Evolutionary conservation across 2,797 vertebrate species (phyloP), one percentile per base, ranked within the genome.

Genomic region (Pipistrellus pygmaeus): DNA sequence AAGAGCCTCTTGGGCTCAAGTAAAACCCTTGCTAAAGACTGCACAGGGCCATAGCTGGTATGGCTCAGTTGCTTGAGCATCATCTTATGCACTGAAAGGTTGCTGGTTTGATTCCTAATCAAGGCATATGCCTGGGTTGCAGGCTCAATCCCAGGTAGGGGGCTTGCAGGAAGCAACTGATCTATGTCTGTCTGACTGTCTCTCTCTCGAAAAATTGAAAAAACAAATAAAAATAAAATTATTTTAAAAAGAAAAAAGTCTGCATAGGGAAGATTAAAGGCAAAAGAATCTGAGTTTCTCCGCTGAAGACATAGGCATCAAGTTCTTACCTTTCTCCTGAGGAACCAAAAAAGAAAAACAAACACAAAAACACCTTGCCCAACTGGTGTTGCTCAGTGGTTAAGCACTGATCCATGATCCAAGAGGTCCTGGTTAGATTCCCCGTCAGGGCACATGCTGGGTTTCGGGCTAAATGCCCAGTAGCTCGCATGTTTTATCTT

Each of bases 11-110:
- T 55, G 55, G 46, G 14, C 55, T 93, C 35, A 75, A 64, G 35
- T 80, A 41, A 96, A 87, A 92, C 6, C 21, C 62, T n/a, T n/a
- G 18, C 51, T 53, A 57, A 57, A 94, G 51, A 38, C 44, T 90
- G 25, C 60, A n/a, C 14, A 66, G n/a, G 30, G 30, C 62, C 30
- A 30, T 2, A n/a, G 14, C 30, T 27, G 7, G 62, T 64, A n/a
- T 64, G 27, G 62, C 62, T 60, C 57, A 57, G 55, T 30, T 62
- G 60, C 27, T 30, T 62, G 60, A 30, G 27, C 27, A 62, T 14
- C 27, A 64, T 30, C 60, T 27, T 2, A 6, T 30, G 27, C 60
- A 30, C 27, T 64, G 57, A 62, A 62, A 62, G 60, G 60, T 62
- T 62, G 62, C 13, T 30, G 30, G 62, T 64, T 64, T 2, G 62